A percentile compares a stretch with the other conserved stretches of the same genome.
phyloP scores from a whole-genome alignment of 2,888 invertebrate genomes.

The Callinectes sapidus region DNA sequence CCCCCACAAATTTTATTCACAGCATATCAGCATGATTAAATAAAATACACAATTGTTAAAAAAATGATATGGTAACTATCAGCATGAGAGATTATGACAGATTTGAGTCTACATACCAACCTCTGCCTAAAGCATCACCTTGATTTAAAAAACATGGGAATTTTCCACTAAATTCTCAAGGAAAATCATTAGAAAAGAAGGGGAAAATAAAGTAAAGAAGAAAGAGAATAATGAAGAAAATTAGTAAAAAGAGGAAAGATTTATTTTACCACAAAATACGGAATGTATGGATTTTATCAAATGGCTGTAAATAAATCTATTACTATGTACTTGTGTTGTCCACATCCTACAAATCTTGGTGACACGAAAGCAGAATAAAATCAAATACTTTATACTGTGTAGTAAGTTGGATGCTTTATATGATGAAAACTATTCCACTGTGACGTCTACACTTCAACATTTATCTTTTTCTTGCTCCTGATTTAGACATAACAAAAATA shows the following conservation, averaged over 20 bases:
- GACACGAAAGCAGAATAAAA: background rate
- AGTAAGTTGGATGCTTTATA: background rate
- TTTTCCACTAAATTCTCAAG: background rate
- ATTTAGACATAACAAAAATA: background rate
- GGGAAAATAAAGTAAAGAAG: background rate
- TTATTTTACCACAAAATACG: background rate
- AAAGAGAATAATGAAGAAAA: background rate
- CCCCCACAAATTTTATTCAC: background rate
- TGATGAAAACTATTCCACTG: background rate
- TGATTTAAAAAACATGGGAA: background rate
- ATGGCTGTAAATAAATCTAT: background rate
- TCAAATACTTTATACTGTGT: background rate
- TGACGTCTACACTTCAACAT: background rate
- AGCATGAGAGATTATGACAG: background rate
- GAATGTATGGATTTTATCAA: background rate
- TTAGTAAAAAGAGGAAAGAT: background rate
- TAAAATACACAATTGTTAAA: background rate
- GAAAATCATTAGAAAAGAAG: too few relatives aligned
- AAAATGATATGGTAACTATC: background rate
- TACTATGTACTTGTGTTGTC: background rate
- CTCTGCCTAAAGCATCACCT: background rate
- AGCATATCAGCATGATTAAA: background rate
- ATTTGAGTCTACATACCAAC: background rate
- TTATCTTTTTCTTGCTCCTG: background rate
- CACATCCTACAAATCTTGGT: background rate